Base-by-base conservation (phyloP, 2,797 vertebrate genomes). In the Chrysolophus pictus region DNA sequence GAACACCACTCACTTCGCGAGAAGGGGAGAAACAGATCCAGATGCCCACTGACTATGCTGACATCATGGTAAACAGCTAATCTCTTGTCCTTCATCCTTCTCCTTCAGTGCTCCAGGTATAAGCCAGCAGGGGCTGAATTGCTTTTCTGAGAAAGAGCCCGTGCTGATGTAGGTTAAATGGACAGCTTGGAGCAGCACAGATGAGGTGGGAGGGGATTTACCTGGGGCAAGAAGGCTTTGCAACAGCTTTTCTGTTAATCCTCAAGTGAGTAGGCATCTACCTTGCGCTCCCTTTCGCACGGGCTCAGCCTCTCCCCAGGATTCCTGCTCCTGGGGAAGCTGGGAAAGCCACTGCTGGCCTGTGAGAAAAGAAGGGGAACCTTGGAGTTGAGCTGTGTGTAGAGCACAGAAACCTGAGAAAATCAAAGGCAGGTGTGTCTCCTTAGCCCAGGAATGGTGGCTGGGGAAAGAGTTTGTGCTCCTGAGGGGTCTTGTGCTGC, bases 21-120 rank as follows among this genome's bases (percentile, higher is more conserved):
- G 94, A 96, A 79, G 98, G 98, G 13, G 98, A 99, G 92, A 99
- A 99, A 87, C 98, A 97, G 97, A 99, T 99, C 90, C 95, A 97
- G 94, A 99, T 99, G 99, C 99, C 99, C 63, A 99, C 99, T 0
- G 99, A 99, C 96, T 98, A 98, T 7, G 98, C 99, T 0, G 99
- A 99, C 90, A 98, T 97, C 42, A 98, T 98, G 98, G 99, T 99
- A 97, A 96, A 74, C 60, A 94, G 31, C 78, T 78, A 39, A 73
- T 63, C 37, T 89, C 82, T 64, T 46, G 33, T 81, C 21, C 46
- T 90, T 90, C 69, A 19, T 85, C 63, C 47, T 39, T 91, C 21
- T 35, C 49, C 31, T 41, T 91, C 37, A 49, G 23, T 71, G 60
- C 63, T 47, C 16, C 5, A 33, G 62, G 15, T 70, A 56, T 71